These are phyloP conservation scores for Epistrophella euchroma DNA, from an alignment of 2,888 invertebrate species.

Conservation along the genomic window DNA sequence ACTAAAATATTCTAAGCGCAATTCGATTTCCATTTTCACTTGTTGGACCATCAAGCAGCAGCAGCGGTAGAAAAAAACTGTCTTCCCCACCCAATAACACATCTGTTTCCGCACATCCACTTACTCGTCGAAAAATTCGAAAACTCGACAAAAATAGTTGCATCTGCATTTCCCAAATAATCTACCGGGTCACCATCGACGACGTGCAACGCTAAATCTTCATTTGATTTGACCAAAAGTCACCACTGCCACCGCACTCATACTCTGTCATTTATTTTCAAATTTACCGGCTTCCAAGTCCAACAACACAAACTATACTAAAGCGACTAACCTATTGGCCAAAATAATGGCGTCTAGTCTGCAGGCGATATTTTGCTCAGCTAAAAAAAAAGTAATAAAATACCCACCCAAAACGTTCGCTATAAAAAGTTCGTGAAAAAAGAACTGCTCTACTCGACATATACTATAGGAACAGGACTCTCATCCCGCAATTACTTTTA, in stretches of 20 bases:
- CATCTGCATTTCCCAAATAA: constrained; percentile 68
- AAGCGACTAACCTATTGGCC: constrained; percentile 47
- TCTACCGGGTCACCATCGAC: constrained; percentile 60
- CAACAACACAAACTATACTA: constrained; percentile 3
- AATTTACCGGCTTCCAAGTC: constrained; percentile 23
- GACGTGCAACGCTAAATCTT: constrained; percentile 70
- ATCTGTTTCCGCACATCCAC: constrained; percentile 49
- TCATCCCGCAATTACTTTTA: constrained; percentile 71
- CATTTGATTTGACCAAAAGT: constrained; percentile 73
- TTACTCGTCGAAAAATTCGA: constrained; percentile 21
- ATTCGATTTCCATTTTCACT: constrained; percentile 53
- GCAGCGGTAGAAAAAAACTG: neutral
- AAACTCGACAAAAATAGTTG: constrained; percentile 37
- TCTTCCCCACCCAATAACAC: constrained; percentile 14
- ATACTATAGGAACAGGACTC: neutral
- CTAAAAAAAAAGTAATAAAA: constrained; percentile 8
- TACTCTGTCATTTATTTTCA: constrained; percentile 51
- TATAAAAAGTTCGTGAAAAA: constrained; percentile 22
- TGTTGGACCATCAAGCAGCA: constrained; percentile 40
- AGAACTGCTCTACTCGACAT: neutral
- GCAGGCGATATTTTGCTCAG: constrained; percentile 23
- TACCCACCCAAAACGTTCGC: neutral
- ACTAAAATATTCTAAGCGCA: constrained; percentile 33
- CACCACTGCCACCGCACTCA: constrained; percentile 3
- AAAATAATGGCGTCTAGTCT: constrained; percentile 73